phyloP scores from a whole-genome alignment of 2,888 invertebrate species.

The Allacma fusca region DNA sequence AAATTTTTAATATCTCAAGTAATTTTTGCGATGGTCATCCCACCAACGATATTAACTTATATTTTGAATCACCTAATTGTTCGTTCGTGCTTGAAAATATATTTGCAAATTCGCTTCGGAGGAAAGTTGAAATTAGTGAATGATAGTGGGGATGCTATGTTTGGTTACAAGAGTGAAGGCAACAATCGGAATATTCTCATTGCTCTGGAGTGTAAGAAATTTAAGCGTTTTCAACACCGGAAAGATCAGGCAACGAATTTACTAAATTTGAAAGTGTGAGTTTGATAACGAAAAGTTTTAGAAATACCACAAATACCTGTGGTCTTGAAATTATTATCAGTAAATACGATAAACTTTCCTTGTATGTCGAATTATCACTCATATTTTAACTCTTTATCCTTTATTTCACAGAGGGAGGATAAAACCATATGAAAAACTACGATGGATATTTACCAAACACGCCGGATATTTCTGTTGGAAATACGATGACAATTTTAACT shows the following conservation, averaged over 20 bases:
- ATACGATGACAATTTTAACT: conserved; percentile 26
- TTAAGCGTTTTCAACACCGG: neutral
- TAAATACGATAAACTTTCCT: no score
- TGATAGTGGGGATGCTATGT: conserved; percentile 44
- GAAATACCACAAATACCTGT: no score
- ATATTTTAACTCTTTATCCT: no score
- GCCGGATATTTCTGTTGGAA: conserved; percentile 40
- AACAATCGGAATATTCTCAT: conserved; percentile 40
- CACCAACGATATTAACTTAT: neutral
- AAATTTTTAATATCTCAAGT: no score
- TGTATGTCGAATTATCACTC: no score
- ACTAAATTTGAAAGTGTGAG: neutral
- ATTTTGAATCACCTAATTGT: conserved; percentile 23
- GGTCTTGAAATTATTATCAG: no score
- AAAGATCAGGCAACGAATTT: neutral
- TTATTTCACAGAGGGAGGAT: conserved; percentile 17
- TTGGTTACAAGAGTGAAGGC: conserved; percentile 37
- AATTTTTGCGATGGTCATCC: no score
- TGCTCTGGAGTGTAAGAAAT: conserved; percentile 18
- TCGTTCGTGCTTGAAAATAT: neutral
- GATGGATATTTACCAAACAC: conserved; percentile 37
- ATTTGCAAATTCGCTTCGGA: conserved; percentile 29
- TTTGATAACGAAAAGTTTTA: no score
- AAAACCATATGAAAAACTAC: conserved; percentile 39
- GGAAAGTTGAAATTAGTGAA: conserved; percentile 36